Evolutionary conservation across 2,888 invertebrate species (phyloP).

Genomic region (Dyspetes luteomarginatus): DNA sequence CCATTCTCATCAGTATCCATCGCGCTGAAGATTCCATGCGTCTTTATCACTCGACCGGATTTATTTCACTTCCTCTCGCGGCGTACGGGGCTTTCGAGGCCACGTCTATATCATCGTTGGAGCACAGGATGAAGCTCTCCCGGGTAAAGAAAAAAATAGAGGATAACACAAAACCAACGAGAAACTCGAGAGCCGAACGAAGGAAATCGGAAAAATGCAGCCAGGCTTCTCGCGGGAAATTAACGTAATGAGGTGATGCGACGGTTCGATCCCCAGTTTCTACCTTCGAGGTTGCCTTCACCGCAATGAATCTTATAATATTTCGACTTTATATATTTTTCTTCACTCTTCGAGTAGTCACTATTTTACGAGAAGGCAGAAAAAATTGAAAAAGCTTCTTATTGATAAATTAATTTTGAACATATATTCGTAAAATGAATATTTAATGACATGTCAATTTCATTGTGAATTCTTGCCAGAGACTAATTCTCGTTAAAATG

Average conservation of each 20-base stretch:
- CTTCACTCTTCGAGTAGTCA: neutral
- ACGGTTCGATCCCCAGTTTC: constrained; percentile 75
- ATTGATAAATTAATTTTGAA: too few species aligned
- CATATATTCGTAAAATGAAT: too few species aligned
- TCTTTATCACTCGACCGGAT: constrained; percentile 1
- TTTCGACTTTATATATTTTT: neutral
- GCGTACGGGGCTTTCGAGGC: neutral
- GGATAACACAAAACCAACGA: constrained; percentile 7
- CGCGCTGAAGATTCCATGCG: constrained; percentile 1
- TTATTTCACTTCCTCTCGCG: constrained; percentile 23
- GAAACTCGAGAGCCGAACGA: constrained; percentile 73
- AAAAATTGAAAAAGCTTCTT: neutral
- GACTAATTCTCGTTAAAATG: too few species aligned
- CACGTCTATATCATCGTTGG: neutral
- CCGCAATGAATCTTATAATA: constrained; percentile 56
- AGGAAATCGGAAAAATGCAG: constrained; percentile 80
- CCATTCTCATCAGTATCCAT: constrained; percentile 12
- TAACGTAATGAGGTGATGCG: constrained; percentile 77
- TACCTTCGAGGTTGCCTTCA: constrained; percentile 34
- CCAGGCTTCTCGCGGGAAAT: constrained; percentile 79
- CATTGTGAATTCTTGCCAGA: too few species aligned
- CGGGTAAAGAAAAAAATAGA: constrained; percentile 56
- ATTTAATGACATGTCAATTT: too few species aligned
- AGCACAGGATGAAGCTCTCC: neutral
- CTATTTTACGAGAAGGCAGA: neutral